A percentile compares a stretch with the other conserved stretches of the same genome.
These are phyloP conservation scores for Formicarius rufipectus DNA, from an alignment of 2,113 vertebrate species.

Conservation along the genomic window DNA sequence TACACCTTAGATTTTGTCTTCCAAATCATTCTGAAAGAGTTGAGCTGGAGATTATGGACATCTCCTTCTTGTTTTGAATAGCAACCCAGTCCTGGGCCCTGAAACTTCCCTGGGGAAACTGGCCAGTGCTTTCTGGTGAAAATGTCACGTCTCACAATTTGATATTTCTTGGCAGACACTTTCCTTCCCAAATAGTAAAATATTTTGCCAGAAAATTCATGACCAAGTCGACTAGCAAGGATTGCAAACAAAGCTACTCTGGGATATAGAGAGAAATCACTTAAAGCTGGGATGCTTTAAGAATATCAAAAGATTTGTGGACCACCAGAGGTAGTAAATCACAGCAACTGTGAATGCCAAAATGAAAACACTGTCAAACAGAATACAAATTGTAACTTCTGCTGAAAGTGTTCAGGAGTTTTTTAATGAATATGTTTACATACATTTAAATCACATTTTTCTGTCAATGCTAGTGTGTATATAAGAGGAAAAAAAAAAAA, in stretches of 20 bases:
- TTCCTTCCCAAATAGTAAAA: not conserved
- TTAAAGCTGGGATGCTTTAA: not conserved
- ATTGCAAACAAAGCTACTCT: accelerated
- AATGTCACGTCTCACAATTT: not conserved
- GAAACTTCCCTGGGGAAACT: not conserved
- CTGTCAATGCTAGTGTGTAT: not conserved
- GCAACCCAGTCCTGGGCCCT: not conserved
- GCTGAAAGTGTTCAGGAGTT: not conserved
- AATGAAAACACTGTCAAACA: not conserved
- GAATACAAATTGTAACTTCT: not conserved
- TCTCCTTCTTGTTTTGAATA: not conserved
- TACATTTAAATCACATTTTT: not conserved
- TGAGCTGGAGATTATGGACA: not conserved
- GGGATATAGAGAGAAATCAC: not conserved
- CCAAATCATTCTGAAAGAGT: not conserved
- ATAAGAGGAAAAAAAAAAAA: not conserved
- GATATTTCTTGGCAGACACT: not conserved
- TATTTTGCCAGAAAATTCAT: not conserved
- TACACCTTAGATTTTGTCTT: not conserved
- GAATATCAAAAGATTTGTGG: not conserved
- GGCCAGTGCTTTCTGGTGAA: not conserved
- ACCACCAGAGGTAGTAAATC: not conserved
- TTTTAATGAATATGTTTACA: not conserved
- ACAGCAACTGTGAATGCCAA: not conserved
- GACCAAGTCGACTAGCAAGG: not conserved